A percentile compares a stretch with the other conserved stretches of the same genome.
Conservation (phyloP, 2,113 vertebrate species). For the Labeo catla region DNA sequence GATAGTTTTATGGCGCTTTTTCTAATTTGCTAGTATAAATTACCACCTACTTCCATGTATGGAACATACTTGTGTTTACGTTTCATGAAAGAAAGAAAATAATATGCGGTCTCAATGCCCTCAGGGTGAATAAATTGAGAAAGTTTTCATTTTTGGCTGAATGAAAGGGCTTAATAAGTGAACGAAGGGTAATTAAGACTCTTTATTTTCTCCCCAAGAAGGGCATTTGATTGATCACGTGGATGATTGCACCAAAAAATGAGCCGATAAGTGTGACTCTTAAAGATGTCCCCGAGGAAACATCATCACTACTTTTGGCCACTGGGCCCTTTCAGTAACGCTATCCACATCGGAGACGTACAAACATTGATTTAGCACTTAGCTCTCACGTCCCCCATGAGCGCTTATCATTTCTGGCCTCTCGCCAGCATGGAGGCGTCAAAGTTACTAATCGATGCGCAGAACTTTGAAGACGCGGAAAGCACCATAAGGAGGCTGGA, state of each 20-base stretch:
- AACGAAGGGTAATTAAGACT: conserved; percentile 43
- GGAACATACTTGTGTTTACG: not conserved
- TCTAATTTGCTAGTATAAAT: not conserved
- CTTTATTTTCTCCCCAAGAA: conserved; percentile 48
- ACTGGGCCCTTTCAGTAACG: conserved; percentile 72
- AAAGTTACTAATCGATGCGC: conserved; percentile 76
- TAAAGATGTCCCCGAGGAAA: conserved; percentile 75
- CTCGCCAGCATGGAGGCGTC: conserved; percentile 67
- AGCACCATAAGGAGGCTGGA: conserved; percentile 48
- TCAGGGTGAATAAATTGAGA: not conserved
- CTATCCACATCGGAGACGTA: conserved; percentile 75
- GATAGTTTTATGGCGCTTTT: not conserved
- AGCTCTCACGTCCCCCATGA: conserved; percentile 77
- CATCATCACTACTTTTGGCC: conserved; percentile 73
- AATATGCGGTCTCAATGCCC: not conserved
- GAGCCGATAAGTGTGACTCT: conserved; percentile 65
- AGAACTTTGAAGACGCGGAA: conserved; percentile 68
- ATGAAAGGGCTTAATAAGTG: conserved; percentile 19
- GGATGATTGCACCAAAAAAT: conserved; percentile 65
- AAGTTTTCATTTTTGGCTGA: not conserved
- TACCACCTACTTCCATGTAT: not conserved
- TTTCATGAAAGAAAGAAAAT: not conserved
- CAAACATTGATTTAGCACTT: conserved; percentile 82
- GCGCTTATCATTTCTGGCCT: conserved; percentile 76
- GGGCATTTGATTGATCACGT: conserved; percentile 67